Percentiles rank a stretch among this genome's conserved stretches.
These are phyloP conservation scores for Drosophila quinaria DNA, from an alignment of 2,888 invertebrate genomes.

Conservation along the genomic window DNA sequence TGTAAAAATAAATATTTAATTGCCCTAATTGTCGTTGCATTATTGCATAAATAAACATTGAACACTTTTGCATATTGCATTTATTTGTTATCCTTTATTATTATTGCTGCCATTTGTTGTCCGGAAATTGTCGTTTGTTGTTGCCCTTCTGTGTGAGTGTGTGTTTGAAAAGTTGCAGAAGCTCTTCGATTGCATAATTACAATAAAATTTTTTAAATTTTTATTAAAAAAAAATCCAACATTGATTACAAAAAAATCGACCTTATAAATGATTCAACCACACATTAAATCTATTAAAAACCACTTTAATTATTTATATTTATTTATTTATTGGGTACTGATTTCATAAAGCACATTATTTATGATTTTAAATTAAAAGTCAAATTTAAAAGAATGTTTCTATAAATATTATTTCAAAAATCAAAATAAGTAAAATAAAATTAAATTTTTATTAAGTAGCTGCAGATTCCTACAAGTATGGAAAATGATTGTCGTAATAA, in stretches of 20 bases:
- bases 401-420: no score
- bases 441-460: no score
- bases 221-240: not conserved
- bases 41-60: constrained; percentile 70
- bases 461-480: no score
- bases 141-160: not conserved
- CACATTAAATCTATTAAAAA: not conserved
- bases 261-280: not conserved
- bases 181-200: constrained; percentile 8
- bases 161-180: constrained; percentile 26
- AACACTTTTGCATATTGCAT: constrained; percentile 52
- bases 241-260: not conserved
- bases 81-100: constrained; percentile 49
- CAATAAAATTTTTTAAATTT: not conserved
- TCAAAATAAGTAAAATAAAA: no score
- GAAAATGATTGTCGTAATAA: no score
- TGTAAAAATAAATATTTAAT: constrained; percentile 75
- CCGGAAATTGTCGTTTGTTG: constrained; percentile 42
- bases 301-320: constrained; percentile 1
- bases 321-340: not conserved
- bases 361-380: no score
- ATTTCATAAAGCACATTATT: not conserved
- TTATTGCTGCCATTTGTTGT: constrained; percentile 25
- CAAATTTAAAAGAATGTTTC: no score
- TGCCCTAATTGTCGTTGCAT: constrained; percentile 68